A percentile compares a stretch with the other conserved stretches of the same genome.
phyloP scores from a whole-genome alignment of 2,888 invertebrate genomes.

The Calephelis perditalis region DNA sequence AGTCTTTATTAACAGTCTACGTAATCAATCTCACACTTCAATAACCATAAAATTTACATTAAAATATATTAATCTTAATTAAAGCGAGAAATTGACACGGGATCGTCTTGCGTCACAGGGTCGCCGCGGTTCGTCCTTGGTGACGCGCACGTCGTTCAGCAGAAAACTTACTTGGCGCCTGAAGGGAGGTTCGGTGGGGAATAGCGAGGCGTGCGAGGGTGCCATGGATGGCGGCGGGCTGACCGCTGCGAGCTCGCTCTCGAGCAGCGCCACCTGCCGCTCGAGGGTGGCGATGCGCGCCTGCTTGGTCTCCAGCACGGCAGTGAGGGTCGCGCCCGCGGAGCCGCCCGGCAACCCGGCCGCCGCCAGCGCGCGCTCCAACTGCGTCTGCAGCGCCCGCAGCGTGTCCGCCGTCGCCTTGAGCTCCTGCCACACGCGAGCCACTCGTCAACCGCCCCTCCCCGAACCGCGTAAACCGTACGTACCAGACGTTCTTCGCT shows the following conservation, averaged over 20 bases:
- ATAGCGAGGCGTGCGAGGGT: conserved; percentile 77
- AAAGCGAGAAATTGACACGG: conserved; percentile 74
- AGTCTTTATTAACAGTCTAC: conserved; percentile 71
- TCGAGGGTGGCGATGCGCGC: conserved; percentile 92
- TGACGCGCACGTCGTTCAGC: conserved; percentile 88
- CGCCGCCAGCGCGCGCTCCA: conserved; percentile 85
- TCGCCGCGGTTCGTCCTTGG: conserved; percentile 81
- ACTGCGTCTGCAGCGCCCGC: conserved; percentile 88
- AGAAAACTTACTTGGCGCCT: conserved; percentile 92
- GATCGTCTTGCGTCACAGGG: conserved; percentile 45
- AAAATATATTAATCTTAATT: conserved; percentile 63
- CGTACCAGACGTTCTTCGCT: conserved; percentile 64
- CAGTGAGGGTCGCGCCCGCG: conserved; percentile 83
- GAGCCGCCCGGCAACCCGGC: conserved; percentile 77
- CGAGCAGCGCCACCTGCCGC: conserved; percentile 88
- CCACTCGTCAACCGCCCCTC: conserved; percentile 51
- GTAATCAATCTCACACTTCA: conserved; percentile 59
- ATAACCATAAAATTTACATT: conserved; percentile 67
- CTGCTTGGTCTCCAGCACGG: conserved; percentile 91
- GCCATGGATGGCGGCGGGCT: conserved; percentile 73
- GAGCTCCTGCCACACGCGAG: conserved; percentile 83
- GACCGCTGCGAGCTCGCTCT: conserved; percentile 82
- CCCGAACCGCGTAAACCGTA: conserved; percentile 13
- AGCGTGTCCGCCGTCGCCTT: conserved; percentile 90
- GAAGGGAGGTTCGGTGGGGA: conserved; percentile 81